A percentile compares a stretch with the other conserved stretches of the same genome.
Conservation (phyloP, 2,888 invertebrate genomes). For the Cerceris ruficornis region DNA sequence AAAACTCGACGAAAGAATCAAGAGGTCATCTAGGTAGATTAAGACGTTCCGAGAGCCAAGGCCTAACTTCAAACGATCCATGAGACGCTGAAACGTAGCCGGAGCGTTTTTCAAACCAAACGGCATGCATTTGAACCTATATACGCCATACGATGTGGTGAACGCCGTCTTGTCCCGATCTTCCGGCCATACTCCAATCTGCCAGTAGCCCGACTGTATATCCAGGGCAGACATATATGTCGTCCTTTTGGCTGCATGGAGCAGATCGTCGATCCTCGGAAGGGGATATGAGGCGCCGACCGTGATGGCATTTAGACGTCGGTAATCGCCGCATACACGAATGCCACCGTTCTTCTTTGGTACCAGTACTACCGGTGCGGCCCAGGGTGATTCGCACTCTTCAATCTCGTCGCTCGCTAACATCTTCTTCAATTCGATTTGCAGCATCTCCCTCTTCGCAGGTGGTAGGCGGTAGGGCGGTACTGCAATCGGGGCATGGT, state of each 20-base stretch:
- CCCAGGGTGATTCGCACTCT: slow-evolving; percentile 11
- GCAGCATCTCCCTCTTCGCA: background rate
- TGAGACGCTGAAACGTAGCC: slow-evolving; percentile 10
- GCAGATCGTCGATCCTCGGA: slow-evolving; percentile 1
- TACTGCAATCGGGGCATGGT: background rate
- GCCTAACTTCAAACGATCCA: background rate
- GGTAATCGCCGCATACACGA: slow-evolving; percentile 1
- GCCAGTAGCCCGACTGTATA: background rate
- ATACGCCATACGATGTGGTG: background rate
- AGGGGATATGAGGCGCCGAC: slow-evolving; percentile 1
- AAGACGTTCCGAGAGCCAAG: background rate
- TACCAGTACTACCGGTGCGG: background rate
- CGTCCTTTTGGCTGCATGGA: background rate
- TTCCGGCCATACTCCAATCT: background rate
- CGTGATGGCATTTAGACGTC: background rate
- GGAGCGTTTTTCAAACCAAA: slow-evolving; percentile 4
- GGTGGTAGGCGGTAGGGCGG: background rate
- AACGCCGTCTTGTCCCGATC: slow-evolving; percentile 21
- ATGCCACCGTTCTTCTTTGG: background rate
- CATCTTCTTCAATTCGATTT: background rate
- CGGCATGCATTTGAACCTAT: slow-evolving; percentile 3
- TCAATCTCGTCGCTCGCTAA: background rate
- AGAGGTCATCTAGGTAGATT: background rate
- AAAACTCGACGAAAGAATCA: background rate
- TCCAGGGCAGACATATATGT: background rate